These are phyloP conservation scores for Proteles cristata DNA, from an alignment of 2,113 vertebrate genomes.

Conservation along the genomic window DNA sequence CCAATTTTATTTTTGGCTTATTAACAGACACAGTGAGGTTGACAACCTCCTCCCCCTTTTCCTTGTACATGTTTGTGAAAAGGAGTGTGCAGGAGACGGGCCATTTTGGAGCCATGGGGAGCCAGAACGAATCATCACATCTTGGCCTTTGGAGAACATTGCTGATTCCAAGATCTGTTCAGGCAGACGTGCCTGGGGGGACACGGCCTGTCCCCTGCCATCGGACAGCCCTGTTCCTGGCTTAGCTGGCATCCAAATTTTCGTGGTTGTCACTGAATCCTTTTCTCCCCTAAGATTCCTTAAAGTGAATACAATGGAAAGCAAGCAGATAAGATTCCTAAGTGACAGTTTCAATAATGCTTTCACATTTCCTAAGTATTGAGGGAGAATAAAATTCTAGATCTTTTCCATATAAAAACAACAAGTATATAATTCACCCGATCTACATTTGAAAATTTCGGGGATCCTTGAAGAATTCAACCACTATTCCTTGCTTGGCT, in stretches of 20 bases:
- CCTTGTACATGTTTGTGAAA: neutral
- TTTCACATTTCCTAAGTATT: neutral
- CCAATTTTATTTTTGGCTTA: neutral
- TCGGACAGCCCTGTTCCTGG: too few relatives aligned
- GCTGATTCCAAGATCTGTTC: too few relatives aligned
- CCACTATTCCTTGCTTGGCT: neutral
- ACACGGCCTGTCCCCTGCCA: neutral
- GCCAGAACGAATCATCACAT: neutral
- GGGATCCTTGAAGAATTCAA: neutral
- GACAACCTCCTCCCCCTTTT: neutral
- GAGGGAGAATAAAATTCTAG: neutral
- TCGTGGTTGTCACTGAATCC: neutral
- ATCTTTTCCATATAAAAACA: neutral
- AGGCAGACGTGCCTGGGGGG: neutral
- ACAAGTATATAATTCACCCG: neutral
- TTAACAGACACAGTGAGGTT: neutral
- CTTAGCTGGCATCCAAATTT: neutral
- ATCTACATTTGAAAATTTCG: neutral
- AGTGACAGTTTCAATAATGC: neutral
- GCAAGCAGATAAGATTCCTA: neutral
- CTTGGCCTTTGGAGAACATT: neutral
- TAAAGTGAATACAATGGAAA: slow-evolving; percentile 2
- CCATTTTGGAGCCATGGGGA: neutral
- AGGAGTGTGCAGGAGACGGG: neutral
- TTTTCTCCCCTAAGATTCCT: neutral